Evolutionary conservation across 2,888 invertebrate species (phyloP).

Genomic region (Aporophyla lueneburgensis): DNA sequence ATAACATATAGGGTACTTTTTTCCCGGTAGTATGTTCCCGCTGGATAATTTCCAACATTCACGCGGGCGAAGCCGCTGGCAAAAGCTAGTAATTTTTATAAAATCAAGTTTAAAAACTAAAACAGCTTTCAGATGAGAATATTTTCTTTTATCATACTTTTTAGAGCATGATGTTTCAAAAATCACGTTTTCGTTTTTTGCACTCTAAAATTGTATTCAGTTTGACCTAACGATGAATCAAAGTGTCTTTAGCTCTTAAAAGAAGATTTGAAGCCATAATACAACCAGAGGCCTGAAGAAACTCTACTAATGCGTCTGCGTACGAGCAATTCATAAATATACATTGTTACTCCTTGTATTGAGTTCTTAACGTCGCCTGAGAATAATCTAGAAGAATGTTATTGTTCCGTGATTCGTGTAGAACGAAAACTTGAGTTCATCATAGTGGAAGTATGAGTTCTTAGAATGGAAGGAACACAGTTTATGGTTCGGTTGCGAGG

Average conservation of each 20-base stretch:
- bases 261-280: background rate
- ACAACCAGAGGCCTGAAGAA: background rate
- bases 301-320: background rate
- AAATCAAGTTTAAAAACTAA: too few relatives aligned
- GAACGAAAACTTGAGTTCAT: slow-evolving; percentile 19
- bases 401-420: slow-evolving; percentile 50
- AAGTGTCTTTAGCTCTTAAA: background rate
- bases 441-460: slow-evolving; percentile 27
- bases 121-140: too few relatives aligned
- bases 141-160: too few relatives aligned
- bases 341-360: slow-evolving; percentile 35
- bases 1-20: too few relatives aligned
- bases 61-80: too few relatives aligned
- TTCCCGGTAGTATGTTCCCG: too few relatives aligned
- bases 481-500: too few relatives aligned
- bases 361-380: slow-evolving; percentile 37
- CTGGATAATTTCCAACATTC: too few relatives aligned
- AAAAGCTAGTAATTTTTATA: too few relatives aligned
- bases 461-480: slow-evolving; percentile 25
- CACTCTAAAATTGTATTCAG: background rate
- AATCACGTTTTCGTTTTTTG: too few relatives aligned
- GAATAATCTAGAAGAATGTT: slow-evolving; percentile 42
- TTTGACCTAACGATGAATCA: background rate
- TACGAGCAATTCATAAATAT: slow-evolving; percentile 54
- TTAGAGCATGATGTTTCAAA: too few relatives aligned